These are phyloP conservation scores for Calliphora vicina DNA, from an alignment of 1,140 invertebrate genomes.

Conservation along the genomic window DNA sequence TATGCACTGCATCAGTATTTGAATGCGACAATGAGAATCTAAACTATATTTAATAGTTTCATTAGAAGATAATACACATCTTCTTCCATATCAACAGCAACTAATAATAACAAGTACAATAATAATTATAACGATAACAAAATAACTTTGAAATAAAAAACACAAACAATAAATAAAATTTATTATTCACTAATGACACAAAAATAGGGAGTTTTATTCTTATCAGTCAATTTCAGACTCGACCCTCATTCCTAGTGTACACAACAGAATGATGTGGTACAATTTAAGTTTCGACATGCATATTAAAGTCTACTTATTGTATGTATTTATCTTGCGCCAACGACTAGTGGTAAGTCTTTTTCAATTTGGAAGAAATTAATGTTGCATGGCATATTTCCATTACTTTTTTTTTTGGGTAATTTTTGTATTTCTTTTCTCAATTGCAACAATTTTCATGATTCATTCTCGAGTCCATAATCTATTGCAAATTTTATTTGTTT, in stretches of 20 bases:
- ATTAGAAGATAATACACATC: not conserved
- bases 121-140: not conserved
- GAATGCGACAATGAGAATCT: no score
- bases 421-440: not conserved
- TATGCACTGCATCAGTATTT: no score
- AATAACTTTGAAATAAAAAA: not conserved
- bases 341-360: no score
- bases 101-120: not conserved
- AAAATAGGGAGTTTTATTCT: not conserved
- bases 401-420: no score
- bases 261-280: not conserved
- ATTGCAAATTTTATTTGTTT: not conserved
- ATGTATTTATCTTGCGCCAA: not conserved
- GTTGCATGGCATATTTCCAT: no score
- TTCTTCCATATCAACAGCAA: not conserved
- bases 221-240: not conserved
- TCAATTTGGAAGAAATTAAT: no score
- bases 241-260: not conserved
- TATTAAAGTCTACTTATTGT: not conserved
- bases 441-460: not conserved
- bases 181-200: not conserved
- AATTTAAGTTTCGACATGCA: not conserved
- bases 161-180: not conserved
- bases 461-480: not conserved
- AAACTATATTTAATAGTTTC: no score